Evolutionary conservation across 1,140 invertebrate species (phyloP), one percentile per base, ranked within the genome.

Genomic region (Drosophila guanche): DNA sequence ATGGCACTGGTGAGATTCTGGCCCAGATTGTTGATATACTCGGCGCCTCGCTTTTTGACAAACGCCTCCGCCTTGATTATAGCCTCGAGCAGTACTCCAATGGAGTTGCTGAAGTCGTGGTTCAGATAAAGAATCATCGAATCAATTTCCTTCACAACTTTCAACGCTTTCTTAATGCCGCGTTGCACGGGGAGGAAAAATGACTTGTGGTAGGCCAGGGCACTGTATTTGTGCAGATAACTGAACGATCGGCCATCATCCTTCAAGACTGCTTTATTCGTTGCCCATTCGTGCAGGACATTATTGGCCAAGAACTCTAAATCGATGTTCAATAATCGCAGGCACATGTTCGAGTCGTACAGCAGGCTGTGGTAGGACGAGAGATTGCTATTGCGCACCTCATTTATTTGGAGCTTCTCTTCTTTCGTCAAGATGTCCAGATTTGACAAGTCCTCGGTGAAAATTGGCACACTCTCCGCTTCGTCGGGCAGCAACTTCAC

Each of bases 101-200:
- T 95, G 12, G 95, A 95, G 22, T 94, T 93, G 50, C 93, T 90
- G 77, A 97, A 94, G 63, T 96, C 93, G 86, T 95, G 95, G 85
- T 96, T 96, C 70, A 95, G 94, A 60, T 79, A 90, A 7, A 76
- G 29, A 8, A 97, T 92, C 33, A 94, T 93, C 45, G 95, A 93
- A 70, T 95, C 93, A 1, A 96, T 92, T 33, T 92, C 90, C 3
- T 90, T 81, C 2, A 93, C 93, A 96, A 95, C 16, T 94, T 94
- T 12, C 7, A 37, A 10, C 4, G 33, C 33, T 12, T 12, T 37
- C 10, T 4, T 37, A 0, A 37, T 37, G 33, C 33, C 33, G 12
- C 33, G 33, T 10, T 12, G 33, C 10, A 12, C 10, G 10, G 33
- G 33, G 10, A 86, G 88, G 1, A 95, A 93, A 42, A 95, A 91